Evolutionary conservation across 2,888 invertebrate genomes (phyloP).

Genomic region (Chrysolina americana): DNA sequence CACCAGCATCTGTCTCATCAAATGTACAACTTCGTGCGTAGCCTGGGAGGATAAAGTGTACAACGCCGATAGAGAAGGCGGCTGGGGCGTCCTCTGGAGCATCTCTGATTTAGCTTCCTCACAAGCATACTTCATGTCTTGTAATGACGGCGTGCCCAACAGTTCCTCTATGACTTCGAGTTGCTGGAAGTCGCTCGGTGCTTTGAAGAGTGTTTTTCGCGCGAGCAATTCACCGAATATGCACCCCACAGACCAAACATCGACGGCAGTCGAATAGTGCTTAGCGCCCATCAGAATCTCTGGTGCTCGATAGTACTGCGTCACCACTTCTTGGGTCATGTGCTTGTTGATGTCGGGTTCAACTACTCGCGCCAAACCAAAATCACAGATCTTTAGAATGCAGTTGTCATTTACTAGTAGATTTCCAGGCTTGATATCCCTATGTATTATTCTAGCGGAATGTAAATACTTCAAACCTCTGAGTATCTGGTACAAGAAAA

Average conservation of each 20-base stretch:
- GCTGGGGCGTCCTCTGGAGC: constrained; percentile 88
- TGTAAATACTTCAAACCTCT: constrained; percentile 99
- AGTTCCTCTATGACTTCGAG: constrained; percentile 98
- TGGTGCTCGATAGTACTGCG: constrained; percentile 99
- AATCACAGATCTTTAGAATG: constrained; percentile 99
- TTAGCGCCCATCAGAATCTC: constrained; percentile 99
- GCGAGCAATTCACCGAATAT: constrained; percentile 98
- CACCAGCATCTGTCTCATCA: constrained; percentile 96
- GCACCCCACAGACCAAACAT: constrained; percentile 99
- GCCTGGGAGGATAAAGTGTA: constrained; percentile 92
- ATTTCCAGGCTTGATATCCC: constrained; percentile 99
- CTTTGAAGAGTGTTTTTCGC: constrained; percentile 94
- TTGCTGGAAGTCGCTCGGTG: constrained; percentile 92
- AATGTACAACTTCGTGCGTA: constrained; percentile 97
- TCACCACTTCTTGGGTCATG: constrained; percentile 99
- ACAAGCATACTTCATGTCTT: constrained; percentile 98
- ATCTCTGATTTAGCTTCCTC: constrained; percentile 95
- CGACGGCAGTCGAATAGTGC: constrained; percentile 96
- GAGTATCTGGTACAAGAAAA: constrained; percentile 99
- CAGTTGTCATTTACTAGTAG: constrained; percentile 99
- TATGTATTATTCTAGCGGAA: constrained; percentile 96
- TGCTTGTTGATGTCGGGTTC: constrained; percentile 93
- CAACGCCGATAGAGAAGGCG: constrained; percentile 88
- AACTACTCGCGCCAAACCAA: constrained; percentile 97
- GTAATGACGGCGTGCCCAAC: constrained; percentile 94